Evolutionary conservation across 2,113 vertebrate genomes (phyloP).

Genomic region (Bubo bubo): DNA sequence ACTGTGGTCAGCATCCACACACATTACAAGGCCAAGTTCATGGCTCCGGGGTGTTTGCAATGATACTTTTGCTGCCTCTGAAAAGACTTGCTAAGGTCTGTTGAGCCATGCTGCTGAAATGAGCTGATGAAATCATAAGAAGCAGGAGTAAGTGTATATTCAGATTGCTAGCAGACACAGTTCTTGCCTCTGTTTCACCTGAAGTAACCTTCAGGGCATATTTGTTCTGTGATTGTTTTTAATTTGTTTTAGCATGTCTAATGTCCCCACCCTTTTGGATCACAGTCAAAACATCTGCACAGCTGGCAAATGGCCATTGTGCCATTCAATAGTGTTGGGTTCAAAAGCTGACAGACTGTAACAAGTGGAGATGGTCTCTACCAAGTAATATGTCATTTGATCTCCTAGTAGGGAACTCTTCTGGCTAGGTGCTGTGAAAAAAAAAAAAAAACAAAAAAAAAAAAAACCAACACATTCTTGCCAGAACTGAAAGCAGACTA

Average conservation of each 20-base stretch:
- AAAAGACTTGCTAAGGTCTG: conserved; percentile 28
- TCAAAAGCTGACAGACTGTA: not conserved
- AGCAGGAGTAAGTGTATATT: not conserved
- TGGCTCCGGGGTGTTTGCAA: not conserved
- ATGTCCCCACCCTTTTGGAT: not conserved
- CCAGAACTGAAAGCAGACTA: not conserved
- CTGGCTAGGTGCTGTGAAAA: not conserved
- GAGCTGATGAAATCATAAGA: not conserved
- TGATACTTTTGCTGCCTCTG: conserved; percentile 15
- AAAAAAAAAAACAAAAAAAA: not conserved
- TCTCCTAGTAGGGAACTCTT: not conserved
- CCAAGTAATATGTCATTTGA: not conserved
- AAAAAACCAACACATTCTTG: not conserved
- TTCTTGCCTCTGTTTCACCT: not conserved
- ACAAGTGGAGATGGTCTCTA: not conserved
- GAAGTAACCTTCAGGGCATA: not conserved
- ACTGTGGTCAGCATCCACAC: not conserved
- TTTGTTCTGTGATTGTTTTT: not conserved
- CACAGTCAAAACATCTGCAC: not conserved
- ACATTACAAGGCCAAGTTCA: not conserved
- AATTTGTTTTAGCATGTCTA: not conserved
- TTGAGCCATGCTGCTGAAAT: conserved; percentile 18
- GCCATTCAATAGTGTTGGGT: not conserved
- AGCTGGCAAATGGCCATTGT: not conserved
- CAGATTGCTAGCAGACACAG: not conserved